Evolutionary conservation across 2,888 invertebrate species (phyloP).

Genomic region (Stegana nigrithorax): DNA sequence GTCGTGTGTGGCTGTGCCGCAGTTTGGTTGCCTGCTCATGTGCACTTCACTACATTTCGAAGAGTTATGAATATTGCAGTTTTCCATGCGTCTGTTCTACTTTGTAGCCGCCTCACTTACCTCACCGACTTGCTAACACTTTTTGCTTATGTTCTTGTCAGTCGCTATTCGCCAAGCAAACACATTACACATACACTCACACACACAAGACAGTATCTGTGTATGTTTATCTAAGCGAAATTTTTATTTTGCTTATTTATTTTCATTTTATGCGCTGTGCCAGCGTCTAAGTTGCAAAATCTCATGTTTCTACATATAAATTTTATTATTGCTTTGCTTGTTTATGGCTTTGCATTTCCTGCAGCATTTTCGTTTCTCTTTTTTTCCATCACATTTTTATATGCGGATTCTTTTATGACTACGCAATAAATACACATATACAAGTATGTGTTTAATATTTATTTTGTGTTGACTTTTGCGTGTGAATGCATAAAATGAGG

Average conservation of each 20-base stretch:
- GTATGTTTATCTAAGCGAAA: constrained; percentile 34
- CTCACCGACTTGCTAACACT: not conserved
- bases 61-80: constrained; percentile 32
- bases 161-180: no score
- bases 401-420: not conserved
- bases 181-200: no score
- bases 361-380: not conserved
- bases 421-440: not conserved
- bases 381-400: not conserved
- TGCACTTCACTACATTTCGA: not conserved
- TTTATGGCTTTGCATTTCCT: constrained; percentile 1
- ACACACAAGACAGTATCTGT: no score
- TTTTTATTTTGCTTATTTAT: constrained; percentile 58
- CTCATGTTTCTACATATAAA: not conserved
- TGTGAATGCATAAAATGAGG: not conserved
- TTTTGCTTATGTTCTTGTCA: no score
- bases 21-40: not conserved
- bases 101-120: not conserved
- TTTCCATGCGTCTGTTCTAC: constrained; percentile 6
- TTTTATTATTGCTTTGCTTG: not conserved
- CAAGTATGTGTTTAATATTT: not conserved
- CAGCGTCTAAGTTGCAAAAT: no score
- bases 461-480: not conserved
- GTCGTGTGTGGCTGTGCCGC: not conserved
- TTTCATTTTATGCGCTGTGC: constrained; percentile 55